Evolutionary conservation across 2,888 invertebrate genomes (phyloP).

Genomic region (Apodemia mormo): DNA sequence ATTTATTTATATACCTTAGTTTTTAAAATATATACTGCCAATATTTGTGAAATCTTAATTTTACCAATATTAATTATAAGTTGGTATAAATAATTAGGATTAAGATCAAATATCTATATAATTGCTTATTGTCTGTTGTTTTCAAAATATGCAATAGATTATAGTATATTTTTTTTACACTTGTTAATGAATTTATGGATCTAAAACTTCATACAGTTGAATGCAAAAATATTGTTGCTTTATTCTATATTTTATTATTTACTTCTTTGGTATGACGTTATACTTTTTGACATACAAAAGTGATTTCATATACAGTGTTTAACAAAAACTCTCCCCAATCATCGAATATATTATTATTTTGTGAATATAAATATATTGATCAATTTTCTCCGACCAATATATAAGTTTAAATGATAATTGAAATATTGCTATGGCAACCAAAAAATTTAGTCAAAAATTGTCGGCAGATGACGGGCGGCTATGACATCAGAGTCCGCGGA

Average conservation of each 20-base stretch:
- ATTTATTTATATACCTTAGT: neutral
- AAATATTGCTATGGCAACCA: too few species aligned
- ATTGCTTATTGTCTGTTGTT: neutral
- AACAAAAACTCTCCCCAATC: too few species aligned
- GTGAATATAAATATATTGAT: too few species aligned
- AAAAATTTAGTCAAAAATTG: too few species aligned
- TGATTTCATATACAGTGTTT: neutral
- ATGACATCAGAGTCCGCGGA: too few species aligned
- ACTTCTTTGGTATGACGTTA: neutral
- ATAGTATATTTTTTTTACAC: neutral
- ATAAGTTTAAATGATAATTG: too few species aligned
- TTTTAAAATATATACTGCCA: constrained; percentile 9
- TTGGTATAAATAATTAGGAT: neutral
- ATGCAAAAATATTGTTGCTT: neutral
- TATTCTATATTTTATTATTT: constrained; percentile 15
- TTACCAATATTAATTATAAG: neutral
- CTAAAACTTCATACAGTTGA: neutral
- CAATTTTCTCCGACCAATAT: too few species aligned
- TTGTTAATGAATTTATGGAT: neutral
- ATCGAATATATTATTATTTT: too few species aligned
- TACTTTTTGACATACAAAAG: neutral
- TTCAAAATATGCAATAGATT: constrained; percentile 1
- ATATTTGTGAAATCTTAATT: constrained; percentile 10
- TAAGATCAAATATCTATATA: constrained; percentile 4
- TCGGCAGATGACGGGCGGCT: too few species aligned